Conservation (phyloP, 92 coral and sea anemone genomes). For the Anthopleura xanthogrammica region DNA sequence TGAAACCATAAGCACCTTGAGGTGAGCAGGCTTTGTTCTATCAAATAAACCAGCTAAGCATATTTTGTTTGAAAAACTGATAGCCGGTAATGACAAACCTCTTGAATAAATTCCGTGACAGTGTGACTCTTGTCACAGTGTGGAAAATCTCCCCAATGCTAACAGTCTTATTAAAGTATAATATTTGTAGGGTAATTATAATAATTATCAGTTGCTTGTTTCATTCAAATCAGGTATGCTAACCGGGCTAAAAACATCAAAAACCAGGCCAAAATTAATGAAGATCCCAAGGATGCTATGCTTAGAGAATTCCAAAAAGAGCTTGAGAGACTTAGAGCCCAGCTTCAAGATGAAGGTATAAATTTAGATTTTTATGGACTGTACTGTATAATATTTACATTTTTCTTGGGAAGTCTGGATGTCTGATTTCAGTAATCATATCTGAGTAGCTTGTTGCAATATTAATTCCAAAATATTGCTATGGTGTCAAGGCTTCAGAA, state of each 20-base stretch:
- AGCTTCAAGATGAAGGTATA: constrained; percentile 80
- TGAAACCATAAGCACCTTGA: constrained; percentile 92
- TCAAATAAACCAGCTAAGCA: too few species aligned
- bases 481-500: too few species aligned
- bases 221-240: constrained; percentile 65
- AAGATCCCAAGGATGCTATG: constrained; percentile 98
- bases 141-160: neutral
- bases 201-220: neutral
- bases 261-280: constrained; percentile 97
- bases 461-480: too few species aligned
- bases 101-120: too few species aligned
- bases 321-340: constrained; percentile 90
- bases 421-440: too few species aligned
- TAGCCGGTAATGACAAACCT: too few species aligned
- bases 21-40: constrained; percentile 42
- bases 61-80: too few species aligned
- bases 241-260: constrained; percentile 98
- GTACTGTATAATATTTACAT: neutral
- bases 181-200: neutral
- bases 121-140: too few species aligned
- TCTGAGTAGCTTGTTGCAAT: too few species aligned
- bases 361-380: neutral
- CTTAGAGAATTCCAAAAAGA: constrained; percentile 97
- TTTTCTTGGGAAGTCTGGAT: neutral
- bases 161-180: too few species aligned